phyloP scores from a whole-genome alignment of 1,140 invertebrate genomes.

The Micrasema longulum region DNA sequence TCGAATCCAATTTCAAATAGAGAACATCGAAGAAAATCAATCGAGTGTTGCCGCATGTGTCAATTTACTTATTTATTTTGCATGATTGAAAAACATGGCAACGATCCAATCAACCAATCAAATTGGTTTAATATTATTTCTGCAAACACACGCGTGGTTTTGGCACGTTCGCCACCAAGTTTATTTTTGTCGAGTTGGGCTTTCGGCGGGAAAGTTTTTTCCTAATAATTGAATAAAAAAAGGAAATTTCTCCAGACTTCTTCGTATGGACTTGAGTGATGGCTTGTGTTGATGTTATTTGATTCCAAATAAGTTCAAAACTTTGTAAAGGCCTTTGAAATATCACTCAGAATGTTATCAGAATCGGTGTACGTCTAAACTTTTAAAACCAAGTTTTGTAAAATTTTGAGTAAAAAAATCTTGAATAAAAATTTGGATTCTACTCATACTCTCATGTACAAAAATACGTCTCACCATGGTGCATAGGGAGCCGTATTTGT shows the following conservation, averaged over 20 bases:
- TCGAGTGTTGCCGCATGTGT: neutral
- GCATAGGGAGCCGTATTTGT: too few relatives aligned
- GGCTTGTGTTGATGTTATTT: constrained; percentile 23
- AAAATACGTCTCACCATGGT: too few relatives aligned
- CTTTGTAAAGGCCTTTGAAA: neutral
- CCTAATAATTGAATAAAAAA: constrained; percentile 27
- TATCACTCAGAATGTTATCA: too few relatives aligned
- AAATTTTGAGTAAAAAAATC: too few relatives aligned
- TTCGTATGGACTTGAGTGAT: constrained; percentile 11
- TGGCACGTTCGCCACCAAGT: neutral
- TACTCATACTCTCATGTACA: too few relatives aligned
- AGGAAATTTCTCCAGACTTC: constrained; percentile 4
- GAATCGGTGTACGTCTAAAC: too few relatives aligned
- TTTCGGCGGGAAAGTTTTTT: neutral
- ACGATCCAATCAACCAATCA: constrained; percentile 1
- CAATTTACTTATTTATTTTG: constrained; percentile 17
- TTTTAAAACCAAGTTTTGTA: too few relatives aligned
- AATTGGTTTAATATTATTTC: constrained; percentile 22
- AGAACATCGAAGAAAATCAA: constrained; percentile 1
- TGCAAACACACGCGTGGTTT: neutral
- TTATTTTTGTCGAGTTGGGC: neutral
- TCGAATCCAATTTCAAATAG: constrained; percentile 11
- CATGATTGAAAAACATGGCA: constrained; percentile 15
- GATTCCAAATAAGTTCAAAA: constrained; percentile 4
- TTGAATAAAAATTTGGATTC: too few relatives aligned